phyloP scores from a whole-genome alignment of 2,888 invertebrate species.

The Panzeria rudis region DNA sequence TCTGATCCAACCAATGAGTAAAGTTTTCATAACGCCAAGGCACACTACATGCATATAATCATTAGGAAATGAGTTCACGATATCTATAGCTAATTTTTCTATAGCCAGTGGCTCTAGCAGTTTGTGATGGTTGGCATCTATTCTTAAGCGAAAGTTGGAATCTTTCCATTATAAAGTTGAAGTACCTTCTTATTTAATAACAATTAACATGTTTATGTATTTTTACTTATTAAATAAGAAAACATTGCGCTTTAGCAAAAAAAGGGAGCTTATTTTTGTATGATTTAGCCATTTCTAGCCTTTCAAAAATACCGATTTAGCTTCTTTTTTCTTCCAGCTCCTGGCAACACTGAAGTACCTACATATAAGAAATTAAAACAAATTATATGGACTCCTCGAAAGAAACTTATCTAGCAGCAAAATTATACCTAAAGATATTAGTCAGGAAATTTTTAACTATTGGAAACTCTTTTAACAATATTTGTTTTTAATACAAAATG shows the following conservation, averaged over 20 bases:
- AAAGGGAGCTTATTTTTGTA: no score
- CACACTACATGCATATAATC: conserved; percentile 56
- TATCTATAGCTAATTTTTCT: conserved; percentile 56
- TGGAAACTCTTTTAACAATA: neutral
- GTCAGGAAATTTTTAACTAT: neutral
- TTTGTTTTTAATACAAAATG: neutral
- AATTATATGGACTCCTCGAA: neutral
- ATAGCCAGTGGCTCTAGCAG: conserved; percentile 42
- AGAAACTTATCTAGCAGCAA: conserved; percentile 14
- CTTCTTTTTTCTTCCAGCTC: no score
- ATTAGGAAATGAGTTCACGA: no score
- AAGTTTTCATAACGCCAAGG: neutral
- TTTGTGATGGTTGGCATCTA: conserved; percentile 55
- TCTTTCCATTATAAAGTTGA: no score
- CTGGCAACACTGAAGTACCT: no score
- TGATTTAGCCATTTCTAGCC: no score
- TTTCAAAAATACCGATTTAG: no score
- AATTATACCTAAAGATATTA: neutral
- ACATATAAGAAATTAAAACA: no score
- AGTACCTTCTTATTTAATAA: no score
- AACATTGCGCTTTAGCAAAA: no score
- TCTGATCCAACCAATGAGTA: conserved; percentile 48
- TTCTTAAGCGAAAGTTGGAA: conserved; percentile 44
- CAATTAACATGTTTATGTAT: no score
- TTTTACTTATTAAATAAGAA: no score